phyloP scores from a whole-genome alignment of 2,797 vertebrate species.

The Gila robusta region DNA sequence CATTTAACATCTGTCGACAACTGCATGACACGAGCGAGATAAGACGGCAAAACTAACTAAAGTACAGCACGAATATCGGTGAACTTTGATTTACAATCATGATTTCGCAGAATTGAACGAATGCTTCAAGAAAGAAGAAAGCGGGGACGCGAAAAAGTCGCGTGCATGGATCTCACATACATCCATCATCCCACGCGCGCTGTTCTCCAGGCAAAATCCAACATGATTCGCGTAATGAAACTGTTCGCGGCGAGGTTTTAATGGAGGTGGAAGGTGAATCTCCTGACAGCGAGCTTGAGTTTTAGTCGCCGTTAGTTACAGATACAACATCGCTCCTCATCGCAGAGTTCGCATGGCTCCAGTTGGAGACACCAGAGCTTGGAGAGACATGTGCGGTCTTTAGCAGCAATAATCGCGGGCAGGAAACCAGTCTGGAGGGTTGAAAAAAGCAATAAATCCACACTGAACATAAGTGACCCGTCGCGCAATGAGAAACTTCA shows the following conservation, averaged over 20 bases:
- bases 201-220: conserved; percentile 58
- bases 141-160: conserved; percentile 51
- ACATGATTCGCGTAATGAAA: conserved; percentile 59
- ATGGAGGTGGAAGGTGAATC: conserved; percentile 70
- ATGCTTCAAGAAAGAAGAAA: conserved; percentile 62
- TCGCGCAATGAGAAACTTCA: conserved; percentile 81
- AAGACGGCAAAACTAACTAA: conserved; percentile 68
- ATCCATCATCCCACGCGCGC: conserved; percentile 60
- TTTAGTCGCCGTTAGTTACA: conserved; percentile 64
- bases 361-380: conserved; percentile 57
- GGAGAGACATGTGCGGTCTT: conserved; percentile 66
- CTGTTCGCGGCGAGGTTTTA: conserved; percentile 62
- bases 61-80: conserved; percentile 64
- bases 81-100: conserved; percentile 61
- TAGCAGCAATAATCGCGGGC: conserved; percentile 72
- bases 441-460: conserved; percentile 77
- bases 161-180: conserved; percentile 57
- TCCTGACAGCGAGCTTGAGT: conserved; percentile 60
- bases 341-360: conserved; percentile 67
- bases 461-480: conserved; percentile 70
- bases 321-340: conserved; percentile 45
- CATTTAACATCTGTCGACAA: conserved; percentile 74
- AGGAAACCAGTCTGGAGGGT: conserved; percentile 66
- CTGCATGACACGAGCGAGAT: conserved; percentile 71
- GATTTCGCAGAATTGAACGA: conserved; percentile 53